These are phyloP conservation scores for Temnothorax longispinosus DNA, from an alignment of 1,140 invertebrate genomes.

Conservation along the genomic window DNA sequence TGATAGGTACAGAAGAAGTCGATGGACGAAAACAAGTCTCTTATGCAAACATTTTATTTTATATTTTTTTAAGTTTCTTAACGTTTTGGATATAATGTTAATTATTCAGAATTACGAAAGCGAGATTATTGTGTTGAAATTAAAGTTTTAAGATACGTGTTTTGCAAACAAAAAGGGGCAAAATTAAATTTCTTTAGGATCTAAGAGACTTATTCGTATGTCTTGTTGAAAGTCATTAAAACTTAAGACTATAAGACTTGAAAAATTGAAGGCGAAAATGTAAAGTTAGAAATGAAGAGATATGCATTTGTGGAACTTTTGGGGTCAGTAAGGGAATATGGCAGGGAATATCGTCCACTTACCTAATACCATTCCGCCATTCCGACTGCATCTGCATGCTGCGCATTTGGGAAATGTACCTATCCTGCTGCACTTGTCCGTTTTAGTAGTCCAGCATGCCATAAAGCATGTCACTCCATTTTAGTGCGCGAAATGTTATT, in stretches of 20 bases:
- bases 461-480: background rate
- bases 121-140: background rate
- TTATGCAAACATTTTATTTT: background rate
- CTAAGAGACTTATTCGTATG: background rate
- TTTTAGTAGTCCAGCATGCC: background rate
- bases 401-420: conserved; percentile 16
- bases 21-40: background rate
- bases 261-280: background rate
- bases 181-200: background rate
- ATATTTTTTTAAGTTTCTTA: background rate
- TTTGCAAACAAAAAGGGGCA: background rate
- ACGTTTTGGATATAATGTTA: background rate
- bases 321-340: background rate
- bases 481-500: background rate
- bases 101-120: background rate
- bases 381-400: background rate
- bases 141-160: background rate
- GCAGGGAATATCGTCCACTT: background rate
- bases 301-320: background rate
- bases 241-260: background rate
- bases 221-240: background rate
- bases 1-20: background rate
- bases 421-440: background rate
- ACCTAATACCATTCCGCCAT: background rate
- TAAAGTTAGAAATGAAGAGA: background rate